Percentiles rank a stretch among this genome's conserved stretches.
phyloP scores from a whole-genome alignment of 1,140 invertebrate species.

The Antheraea mylitta region DNA sequence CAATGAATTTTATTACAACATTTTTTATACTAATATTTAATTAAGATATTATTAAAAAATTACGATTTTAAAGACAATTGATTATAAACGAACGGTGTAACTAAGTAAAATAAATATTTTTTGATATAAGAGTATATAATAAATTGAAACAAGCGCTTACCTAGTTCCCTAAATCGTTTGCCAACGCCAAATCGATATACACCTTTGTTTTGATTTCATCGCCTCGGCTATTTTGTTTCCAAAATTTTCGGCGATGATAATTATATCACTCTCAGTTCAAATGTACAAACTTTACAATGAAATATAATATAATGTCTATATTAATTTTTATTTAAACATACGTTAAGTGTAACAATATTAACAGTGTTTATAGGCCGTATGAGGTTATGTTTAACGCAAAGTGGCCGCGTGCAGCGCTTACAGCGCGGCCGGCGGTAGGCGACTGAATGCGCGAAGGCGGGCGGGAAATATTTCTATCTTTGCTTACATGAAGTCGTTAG shows the following conservation, averaged over 20 bases:
- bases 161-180: conserved; percentile 33
- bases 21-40: too few species aligned
- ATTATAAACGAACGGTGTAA: too few species aligned
- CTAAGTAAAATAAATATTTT: too few species aligned
- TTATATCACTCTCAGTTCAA: neutral
- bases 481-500: conserved; percentile 4
- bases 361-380: conserved; percentile 39
- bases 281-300: neutral
- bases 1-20: too few species aligned
- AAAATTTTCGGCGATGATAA: conserved; percentile 16
- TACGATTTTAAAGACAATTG: too few species aligned
- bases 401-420: conserved; percentile 55
- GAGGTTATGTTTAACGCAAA: conserved; percentile 60
- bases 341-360: neutral
- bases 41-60: too few species aligned
- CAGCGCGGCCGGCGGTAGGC: conserved; percentile 56
- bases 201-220: conserved; percentile 57
- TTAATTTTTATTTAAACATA: conserved; percentile 8
- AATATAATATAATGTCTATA: neutral
- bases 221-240: conserved; percentile 21
- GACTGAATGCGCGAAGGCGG: conserved; percentile 64
- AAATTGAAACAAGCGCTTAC: neutral
- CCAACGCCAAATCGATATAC: conserved; percentile 57
- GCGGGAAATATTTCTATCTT: conserved; percentile 31
- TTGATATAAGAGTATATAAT: neutral